Evolutionary conservation across 2,113 vertebrate species (phyloP).

Genomic region (Xenus cinereus): DNA sequence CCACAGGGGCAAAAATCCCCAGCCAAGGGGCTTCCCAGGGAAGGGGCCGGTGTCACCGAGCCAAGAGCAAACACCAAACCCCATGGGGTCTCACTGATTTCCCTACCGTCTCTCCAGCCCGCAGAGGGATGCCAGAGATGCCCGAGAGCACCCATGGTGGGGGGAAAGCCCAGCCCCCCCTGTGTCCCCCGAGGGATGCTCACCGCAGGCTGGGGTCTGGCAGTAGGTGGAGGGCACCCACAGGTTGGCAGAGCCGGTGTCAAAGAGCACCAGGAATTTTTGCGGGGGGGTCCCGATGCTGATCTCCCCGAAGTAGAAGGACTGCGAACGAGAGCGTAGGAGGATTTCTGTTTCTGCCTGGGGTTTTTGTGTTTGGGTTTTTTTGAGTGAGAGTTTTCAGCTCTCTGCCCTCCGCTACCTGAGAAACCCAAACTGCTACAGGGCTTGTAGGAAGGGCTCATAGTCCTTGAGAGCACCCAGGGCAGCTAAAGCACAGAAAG

Average conservation of each 20-base stretch:
- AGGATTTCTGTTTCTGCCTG: not conserved
- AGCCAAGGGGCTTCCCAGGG: not conserved
- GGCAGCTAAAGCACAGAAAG: not conserved
- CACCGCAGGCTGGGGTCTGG: constrained; percentile 41
- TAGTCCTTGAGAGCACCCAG: not conserved
- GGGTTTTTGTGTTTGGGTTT: fast-evolving
- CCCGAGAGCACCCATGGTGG: fast-evolving
- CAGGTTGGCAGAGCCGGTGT: constrained; percentile 63
- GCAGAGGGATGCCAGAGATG: not conserved
- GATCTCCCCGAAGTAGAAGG: constrained; percentile 63
- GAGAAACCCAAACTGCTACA: not conserved
- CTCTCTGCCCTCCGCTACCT: not conserved
- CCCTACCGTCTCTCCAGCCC: not conserved
- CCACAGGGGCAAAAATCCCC: not conserved
- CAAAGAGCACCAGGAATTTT: constrained; percentile 55
- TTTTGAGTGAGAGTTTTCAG: not conserved
- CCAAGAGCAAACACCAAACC: not conserved
- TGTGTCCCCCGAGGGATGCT: not conserved
- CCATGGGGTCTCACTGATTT: fast-evolving
- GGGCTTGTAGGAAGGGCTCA: not conserved
- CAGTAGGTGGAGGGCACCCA: constrained; percentile 67
- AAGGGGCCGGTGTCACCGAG: fast-evolving
- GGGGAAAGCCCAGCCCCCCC: fast-evolving
- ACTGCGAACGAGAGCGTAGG: not conserved
- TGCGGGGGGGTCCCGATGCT: constrained; percentile 59